Base-by-base conservation (phyloP, 2,888 invertebrate genomes). In the Cheilosia soror region DNA sequence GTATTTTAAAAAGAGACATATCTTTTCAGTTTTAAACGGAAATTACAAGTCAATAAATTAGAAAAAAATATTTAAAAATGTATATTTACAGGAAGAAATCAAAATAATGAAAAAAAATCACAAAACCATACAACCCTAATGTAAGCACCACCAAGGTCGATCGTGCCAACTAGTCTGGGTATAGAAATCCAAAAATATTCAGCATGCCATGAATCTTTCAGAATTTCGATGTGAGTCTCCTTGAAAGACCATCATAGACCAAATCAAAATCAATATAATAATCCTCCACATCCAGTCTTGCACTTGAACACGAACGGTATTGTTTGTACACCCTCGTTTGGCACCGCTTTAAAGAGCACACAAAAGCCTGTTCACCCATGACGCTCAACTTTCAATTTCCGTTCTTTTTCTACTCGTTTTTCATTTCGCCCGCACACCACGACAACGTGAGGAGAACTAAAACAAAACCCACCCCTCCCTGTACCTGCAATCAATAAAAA, bases 381-480 rank as follows among this genome's bases (percentile, higher is more conserved):
- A 66, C 75, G 75, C 42, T 60, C 20, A 51, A 76, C 76, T 69
- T 76, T 76, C 81, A 69, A 69, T 76, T 76, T 81, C 76, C 57
- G 68, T 40, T 69, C 69, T 80, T 73, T 53, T 60, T 31, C n/a
- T 66, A 66, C 62, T 66, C 44, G 58, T 33, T 58, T 37, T 72
- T 63, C 51, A 31, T 47, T 66, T 42, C 44, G 4, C 60, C 20
- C 20, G 11, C 51, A 53, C 51, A 53, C 11, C 25, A 27, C 51
- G 47, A 4, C 11, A 15, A n/a, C 15, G 7, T 13, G 33, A 5
- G 25, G 15, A 29, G n/a, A 44, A 40, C 29, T 27, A 40, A 11
- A 9, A 42, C n/a, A 47, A n/a, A n/a, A 47, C 5, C 27, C 20
- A 11, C 27, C 13, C 27, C 13, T 60, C 51, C 40, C 65, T 65